Percentiles rank a stretch among this genome's conserved stretches.
Conservation (phyloP, 2,888 invertebrate genomes). For the Lypha dubia region DNA sequence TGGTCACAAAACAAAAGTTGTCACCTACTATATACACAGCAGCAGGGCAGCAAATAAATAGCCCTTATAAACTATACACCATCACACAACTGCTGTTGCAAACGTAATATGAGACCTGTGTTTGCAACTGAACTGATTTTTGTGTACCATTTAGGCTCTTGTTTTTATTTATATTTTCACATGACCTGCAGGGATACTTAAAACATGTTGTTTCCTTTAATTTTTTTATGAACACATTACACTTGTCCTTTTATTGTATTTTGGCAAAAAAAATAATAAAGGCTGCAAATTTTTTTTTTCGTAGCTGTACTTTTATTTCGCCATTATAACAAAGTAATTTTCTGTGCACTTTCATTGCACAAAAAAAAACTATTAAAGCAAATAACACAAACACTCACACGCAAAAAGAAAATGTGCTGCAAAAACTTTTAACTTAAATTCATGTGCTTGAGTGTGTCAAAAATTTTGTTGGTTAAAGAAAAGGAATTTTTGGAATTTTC, state of each 20-base stretch:
- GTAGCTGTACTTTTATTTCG: neutral
- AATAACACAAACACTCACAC: neutral
- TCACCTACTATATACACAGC: no score
- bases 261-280: constrained; percentile 1
- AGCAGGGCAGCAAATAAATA: neutral
- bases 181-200: constrained; percentile 78
- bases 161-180: constrained; percentile 44
- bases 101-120: neutral
- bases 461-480: neutral
- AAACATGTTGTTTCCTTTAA: constrained; percentile 71
- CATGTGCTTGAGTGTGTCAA: constrained; percentile 1
- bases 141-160: neutral
- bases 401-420: neutral
- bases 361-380: no score
- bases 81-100: neutral
- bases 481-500: neutral
- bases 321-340: constrained; percentile 33
- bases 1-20: no score
- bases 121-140: neutral
- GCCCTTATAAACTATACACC: neutral
- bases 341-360: neutral
- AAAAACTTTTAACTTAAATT: neutral
- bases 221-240: neutral
- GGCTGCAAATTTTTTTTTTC: neutral
- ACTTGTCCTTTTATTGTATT: constrained; percentile 5